Evolutionary conservation across 2,797 vertebrate genomes (phyloP), one percentile per base, ranked within the genome.

Genomic region (Notolabrus celidotus): DNA sequence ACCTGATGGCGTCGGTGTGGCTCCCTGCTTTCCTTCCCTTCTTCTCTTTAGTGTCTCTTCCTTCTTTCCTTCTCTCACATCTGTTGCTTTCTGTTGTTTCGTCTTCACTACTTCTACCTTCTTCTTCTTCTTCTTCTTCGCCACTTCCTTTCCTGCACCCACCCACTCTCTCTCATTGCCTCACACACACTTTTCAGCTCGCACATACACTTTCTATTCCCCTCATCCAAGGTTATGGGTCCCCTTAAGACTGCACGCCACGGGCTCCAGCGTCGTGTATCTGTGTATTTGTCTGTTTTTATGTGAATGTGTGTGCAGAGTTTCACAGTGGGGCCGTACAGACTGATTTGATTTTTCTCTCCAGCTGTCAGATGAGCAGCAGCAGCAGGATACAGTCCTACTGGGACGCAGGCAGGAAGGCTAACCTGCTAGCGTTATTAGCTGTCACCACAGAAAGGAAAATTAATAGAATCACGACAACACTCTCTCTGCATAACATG

Each of bases 101-200:
- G 64, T 78, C 81, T 86, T 75, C 67, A 84, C 81, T 81, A 89
- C 82, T 86, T 87, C 80, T 11, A 11, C 12, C 86, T 86, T 84
- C 77, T 61, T 84, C 83, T 53, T 56, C 2, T n/a, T n/a, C 87
- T 87, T 85, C 77, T 61, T 83, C 83, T 53, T 57, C 3, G 38
- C 83, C 86, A 90, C 89, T 90, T 91, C 88, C 88, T 88, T 79
- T 82, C 79, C 79, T 88, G 76, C 79, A 77, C 73, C 75, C 83
- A 79, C 85, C 78, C 84, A 86, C 86, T 80, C 82, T 80, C 82
- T 39, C 77, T 82, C 74, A 76, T 82, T 77, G 76, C 68, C 84
- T 66, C 84, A 81, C 79, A 77, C 69, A 75, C 66, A 27, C 33
- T 43, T 27, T 43, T 42, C 34, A n/a, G 17, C 66, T 53, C 52